Percentiles rank a stretch among this genome's conserved stretches.
Evolutionary conservation across 2,888 invertebrate genomes (phyloP).

Genomic region (Arrhopalites spinosus): DNA sequence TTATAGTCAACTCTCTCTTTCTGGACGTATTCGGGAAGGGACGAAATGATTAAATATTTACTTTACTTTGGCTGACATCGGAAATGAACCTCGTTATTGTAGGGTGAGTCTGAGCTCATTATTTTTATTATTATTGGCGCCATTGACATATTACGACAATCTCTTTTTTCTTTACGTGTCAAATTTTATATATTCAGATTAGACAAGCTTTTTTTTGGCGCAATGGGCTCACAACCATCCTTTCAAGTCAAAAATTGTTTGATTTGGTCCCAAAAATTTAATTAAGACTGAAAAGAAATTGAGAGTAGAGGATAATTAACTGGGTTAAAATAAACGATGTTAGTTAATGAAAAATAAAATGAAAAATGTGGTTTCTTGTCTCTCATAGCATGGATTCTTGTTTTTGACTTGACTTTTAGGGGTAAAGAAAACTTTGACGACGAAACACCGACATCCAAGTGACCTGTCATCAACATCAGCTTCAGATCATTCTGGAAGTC

Average conservation of each 20-base stretch:
- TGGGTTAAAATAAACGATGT: too few relatives aligned
- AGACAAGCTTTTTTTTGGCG: too few relatives aligned
- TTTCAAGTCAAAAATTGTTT: too few relatives aligned
- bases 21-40: constrained; percentile 8
- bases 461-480: constrained; percentile 46
- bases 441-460: constrained; percentile 42
- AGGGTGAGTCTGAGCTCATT: constrained; percentile 12
- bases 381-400: too few relatives aligned
- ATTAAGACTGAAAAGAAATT: too few relatives aligned
- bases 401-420: constrained; percentile 34
- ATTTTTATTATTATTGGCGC: constrained; percentile 29
- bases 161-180: background rate
- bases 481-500: constrained; percentile 41
- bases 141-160: constrained; percentile 9
- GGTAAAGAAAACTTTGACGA: constrained; percentile 37
- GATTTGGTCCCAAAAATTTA: too few relatives aligned
- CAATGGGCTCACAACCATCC: too few relatives aligned
- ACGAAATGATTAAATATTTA: constrained; percentile 36
- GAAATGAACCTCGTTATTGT: constrained; percentile 26
- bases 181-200: background rate
- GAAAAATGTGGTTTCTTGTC: too few relatives aligned
- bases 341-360: too few relatives aligned
- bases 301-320: too few relatives aligned
- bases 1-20: too few relatives aligned
- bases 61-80: constrained; percentile 20